Evolutionary conservation across 2,113 vertebrate genomes (phyloP).

Genomic region (Dermatemys mawii): DNA sequence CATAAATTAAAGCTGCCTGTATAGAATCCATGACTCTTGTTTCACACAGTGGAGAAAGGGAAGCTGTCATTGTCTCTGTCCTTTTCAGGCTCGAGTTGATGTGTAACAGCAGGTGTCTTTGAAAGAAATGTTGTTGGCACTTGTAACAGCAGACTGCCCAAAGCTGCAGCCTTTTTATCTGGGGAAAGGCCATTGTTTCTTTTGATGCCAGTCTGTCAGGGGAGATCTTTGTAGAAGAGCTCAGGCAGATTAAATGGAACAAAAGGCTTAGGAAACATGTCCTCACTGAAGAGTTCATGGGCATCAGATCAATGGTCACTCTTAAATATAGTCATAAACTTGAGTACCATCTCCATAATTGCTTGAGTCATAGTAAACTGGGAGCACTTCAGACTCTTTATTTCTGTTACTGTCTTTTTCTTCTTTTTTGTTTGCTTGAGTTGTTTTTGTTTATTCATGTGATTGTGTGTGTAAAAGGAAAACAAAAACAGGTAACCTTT

Average conservation of each 20-base stretch:
- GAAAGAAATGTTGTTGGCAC: constrained; percentile 47
- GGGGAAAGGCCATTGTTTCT: constrained; percentile 58
- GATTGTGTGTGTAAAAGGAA: background rate
- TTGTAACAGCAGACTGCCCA: constrained; percentile 55
- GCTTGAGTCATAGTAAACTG: background rate
- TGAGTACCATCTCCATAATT: background rate
- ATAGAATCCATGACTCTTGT: constrained; percentile 23
- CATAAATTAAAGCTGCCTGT: constrained; percentile 58
- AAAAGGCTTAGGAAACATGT: constrained; percentile 48
- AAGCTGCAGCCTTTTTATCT: constrained; percentile 51
- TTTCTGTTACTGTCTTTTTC: background rate
- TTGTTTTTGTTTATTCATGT: background rate
- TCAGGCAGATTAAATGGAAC: constrained; percentile 57
- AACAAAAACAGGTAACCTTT: background rate
- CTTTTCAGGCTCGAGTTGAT: constrained; percentile 52
- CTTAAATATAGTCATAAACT: background rate
- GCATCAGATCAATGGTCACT: background rate
- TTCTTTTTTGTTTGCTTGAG: background rate
- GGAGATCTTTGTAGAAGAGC: constrained; percentile 52
- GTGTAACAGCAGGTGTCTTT: constrained; percentile 67
- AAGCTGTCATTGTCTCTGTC: constrained; percentile 45
- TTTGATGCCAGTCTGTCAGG: constrained; percentile 56
- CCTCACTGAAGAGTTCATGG: background rate
- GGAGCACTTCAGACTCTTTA: background rate
- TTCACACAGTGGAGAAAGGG: constrained; percentile 30